Evolutionary conservation across 1,140 invertebrate species (phyloP), one percentile per base, ranked within the genome.

Genomic region (Penaeus vannamei): DNA sequence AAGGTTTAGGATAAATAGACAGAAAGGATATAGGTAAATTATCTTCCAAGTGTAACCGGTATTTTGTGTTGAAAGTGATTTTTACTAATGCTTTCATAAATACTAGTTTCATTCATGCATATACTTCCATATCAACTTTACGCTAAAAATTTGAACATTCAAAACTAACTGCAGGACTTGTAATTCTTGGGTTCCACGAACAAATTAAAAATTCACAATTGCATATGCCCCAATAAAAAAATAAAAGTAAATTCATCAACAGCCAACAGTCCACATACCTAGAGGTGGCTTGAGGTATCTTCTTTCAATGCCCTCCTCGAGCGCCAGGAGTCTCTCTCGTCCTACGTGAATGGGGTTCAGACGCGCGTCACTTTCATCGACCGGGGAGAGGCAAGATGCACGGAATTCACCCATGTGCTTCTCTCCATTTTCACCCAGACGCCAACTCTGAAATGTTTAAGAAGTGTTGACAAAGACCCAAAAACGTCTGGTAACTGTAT

Each of bases 201-300:
- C 36, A 7, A 4, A 4, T 42, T 42, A 42, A 42, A 42, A 42
- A 1, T 42, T 4, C 3, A 42, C 36, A 5, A 2, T 42, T 42
- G 3, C 8, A 5, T 42, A 42, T 42, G 36, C 8, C 36, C 8
- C 36, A 42, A 42, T 42, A 42, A 42, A 42, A 42, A n/a, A n/a
- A n/a, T n/a, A n/a, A 79, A 79, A 32, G 26, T 2, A 79, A 10
- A 80, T 1, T 23, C 7, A 32, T 23, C 29, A 32, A 7, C 10
- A 59, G 12, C 42, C 19, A 79, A 91, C 86, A 72, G 91, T 84
- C 79, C 90, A 89, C 89, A 86, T 94, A 80, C 97, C 97, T 29
- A 99, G 94, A 53, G 98, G 98, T 90, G 98, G 97, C 93, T 98
- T 98, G 62, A 99, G 94, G 93, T 99, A 99, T 91, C 98, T 94